Conservation (phyloP, 2,113 vertebrate genomes). For the Verasper variegatus region DNA sequence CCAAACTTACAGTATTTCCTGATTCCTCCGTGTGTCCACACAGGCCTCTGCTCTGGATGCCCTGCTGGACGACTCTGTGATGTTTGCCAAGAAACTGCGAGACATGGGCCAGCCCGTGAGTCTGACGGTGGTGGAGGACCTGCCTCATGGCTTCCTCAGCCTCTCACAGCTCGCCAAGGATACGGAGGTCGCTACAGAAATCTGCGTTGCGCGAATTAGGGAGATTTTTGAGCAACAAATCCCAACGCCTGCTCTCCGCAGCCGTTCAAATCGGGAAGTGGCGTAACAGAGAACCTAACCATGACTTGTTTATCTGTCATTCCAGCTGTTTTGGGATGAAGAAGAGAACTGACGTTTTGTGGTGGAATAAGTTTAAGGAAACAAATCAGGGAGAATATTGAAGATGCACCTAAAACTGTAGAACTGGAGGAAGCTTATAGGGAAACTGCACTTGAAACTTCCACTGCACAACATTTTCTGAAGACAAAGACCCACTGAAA, state of each 20-base stretch:
- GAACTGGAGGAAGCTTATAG: background rate
- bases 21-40: background rate
- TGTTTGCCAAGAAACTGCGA: constrained; percentile 88
- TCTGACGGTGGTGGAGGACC: constrained; percentile 87
- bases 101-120: constrained; percentile 83
- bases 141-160: constrained; percentile 92
- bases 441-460: constrained; percentile 32
- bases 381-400: background rate
- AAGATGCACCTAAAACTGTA: background rate
- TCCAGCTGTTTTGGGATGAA: background rate
- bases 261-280: constrained; percentile 13
- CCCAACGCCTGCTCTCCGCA: background rate
- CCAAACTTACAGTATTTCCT: background rate
- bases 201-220: constrained; percentile 84
- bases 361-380: constrained; percentile 3
- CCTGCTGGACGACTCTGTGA: constrained; percentile 92
- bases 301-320: background rate
- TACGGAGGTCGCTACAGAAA: constrained; percentile 79
- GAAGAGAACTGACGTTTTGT: background rate
- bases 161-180: constrained; percentile 85
- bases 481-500: background rate
- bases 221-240: constrained; percentile 73
- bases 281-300: background rate
- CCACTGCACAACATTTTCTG: constrained; percentile 3
- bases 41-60: constrained; percentile 91